Conservation (phyloP, 2,888 invertebrate genomes). For the Lacanobia wlatinum region DNA sequence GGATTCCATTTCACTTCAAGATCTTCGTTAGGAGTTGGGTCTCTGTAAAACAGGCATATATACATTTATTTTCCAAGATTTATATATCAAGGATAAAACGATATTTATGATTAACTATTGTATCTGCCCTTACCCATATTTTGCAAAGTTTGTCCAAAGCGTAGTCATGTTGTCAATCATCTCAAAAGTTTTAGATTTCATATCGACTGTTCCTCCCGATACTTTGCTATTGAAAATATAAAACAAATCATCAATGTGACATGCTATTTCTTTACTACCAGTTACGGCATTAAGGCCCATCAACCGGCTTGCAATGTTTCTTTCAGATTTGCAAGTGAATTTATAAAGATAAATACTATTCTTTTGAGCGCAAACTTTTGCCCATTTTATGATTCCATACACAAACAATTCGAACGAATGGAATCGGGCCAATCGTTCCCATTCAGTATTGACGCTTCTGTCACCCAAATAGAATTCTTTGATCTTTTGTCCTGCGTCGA, state of each 20-base stretch:
- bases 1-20: slow-evolving; percentile 61
- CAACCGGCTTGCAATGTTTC: slow-evolving; percentile 65
- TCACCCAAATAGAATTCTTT: slow-evolving; percentile 67
- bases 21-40: slow-evolving; percentile 65
- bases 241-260: slow-evolving; percentile 70
- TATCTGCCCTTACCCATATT: slow-evolving; percentile 70
- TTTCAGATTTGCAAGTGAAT: slow-evolving; percentile 72
- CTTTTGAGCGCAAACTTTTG: slow-evolving; percentile 64
- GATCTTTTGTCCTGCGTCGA: slow-evolving; percentile 67
- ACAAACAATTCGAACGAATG: slow-evolving; percentile 62
- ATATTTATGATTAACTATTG: too few relatives aligned
- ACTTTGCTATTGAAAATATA: slow-evolving; percentile 69
- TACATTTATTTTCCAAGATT: neutral
- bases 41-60: slow-evolving; percentile 43
- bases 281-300: slow-evolving; percentile 41
- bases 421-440: slow-evolving; percentile 63
- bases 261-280: slow-evolving; percentile 56
- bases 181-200: slow-evolving; percentile 61
- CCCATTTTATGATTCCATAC: slow-evolving; percentile 62
- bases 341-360: slow-evolving; percentile 72
- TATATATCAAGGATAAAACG: too few relatives aligned
- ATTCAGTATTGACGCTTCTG: slow-evolving; percentile 53
- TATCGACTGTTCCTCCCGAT: slow-evolving; percentile 52
- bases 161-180: slow-evolving; percentile 69
- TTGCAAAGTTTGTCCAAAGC: slow-evolving; percentile 76